Conservation (phyloP, 1,140 invertebrate species). For the Sesamia nonagrioides region DNA sequence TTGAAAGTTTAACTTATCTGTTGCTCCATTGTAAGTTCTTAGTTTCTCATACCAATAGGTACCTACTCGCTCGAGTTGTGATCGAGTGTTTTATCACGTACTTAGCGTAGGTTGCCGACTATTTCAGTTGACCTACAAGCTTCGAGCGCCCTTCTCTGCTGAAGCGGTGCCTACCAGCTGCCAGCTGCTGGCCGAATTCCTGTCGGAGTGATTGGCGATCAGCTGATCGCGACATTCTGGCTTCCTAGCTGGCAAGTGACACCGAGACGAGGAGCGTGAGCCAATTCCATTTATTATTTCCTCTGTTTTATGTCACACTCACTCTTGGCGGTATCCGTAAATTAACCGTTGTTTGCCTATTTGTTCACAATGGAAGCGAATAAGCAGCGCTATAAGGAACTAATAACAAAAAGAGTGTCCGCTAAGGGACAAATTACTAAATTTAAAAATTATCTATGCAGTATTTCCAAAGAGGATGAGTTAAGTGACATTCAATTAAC, state of each 20-base stretch:
- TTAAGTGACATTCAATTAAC: slow-evolving; percentile 52
- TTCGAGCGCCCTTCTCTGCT: too few relatives aligned
- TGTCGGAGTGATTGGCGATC: not conserved
- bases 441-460: slow-evolving; percentile 61
- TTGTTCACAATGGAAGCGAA: slow-evolving; percentile 34
- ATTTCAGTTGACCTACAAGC: not conserved
- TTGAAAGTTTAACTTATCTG: too few relatives aligned
- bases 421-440: slow-evolving; percentile 61
- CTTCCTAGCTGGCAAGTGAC: slow-evolving; percentile 6
- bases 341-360: slow-evolving; percentile 29
- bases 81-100: too few relatives aligned
- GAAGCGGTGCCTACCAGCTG: too few relatives aligned
- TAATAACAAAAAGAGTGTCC: slow-evolving; percentile 53
- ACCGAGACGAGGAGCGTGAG: slow-evolving; percentile 56
- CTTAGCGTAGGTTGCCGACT: too few relatives aligned
- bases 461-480: slow-evolving; percentile 12
- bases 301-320: too few relatives aligned
- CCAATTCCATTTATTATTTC: slow-evolving; percentile 25
- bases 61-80: too few relatives aligned
- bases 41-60: too few relatives aligned
- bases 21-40: too few relatives aligned
- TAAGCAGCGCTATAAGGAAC: slow-evolving; percentile 48
- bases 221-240: not conserved
- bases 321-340: not conserved
- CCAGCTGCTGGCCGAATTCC: too few relatives aligned